Percentiles rank a stretch among this genome's conserved stretches.
phyloP scores from a whole-genome alignment of 1,140 invertebrate species.

The Saccostrea echinata region DNA sequence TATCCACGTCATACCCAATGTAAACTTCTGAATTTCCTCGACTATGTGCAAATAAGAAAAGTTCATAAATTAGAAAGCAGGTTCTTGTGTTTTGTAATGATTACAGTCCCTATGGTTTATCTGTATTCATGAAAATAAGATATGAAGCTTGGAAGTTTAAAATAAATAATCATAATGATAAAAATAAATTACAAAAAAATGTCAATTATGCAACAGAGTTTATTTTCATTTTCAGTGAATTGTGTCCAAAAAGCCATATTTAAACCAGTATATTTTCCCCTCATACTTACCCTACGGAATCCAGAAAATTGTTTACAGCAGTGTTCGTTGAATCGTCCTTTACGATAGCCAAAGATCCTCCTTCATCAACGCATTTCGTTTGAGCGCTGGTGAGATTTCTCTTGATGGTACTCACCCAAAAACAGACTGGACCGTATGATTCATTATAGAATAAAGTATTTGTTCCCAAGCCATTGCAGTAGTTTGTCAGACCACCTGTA shows the following conservation, averaged over 20 bases:
- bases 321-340: not conserved
- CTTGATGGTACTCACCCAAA: not conserved
- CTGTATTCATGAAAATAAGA: too few species aligned
- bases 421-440: not conserved
- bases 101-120: too few species aligned
- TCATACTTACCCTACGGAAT: not conserved
- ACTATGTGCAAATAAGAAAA: not conserved
- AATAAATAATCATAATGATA: too few species aligned
- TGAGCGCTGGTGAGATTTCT: not conserved
- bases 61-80: not conserved
- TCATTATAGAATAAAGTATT: not conserved
- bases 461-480: not conserved
- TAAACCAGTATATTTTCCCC: too few species aligned
- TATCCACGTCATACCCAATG: slow-evolving; percentile 15
- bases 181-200: too few species aligned
- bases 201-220: too few species aligned
- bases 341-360: not conserved
- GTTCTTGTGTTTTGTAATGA: too few species aligned
- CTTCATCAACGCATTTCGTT: not conserved
- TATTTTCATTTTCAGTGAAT: too few species aligned
- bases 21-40: not conserved
- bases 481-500: not conserved
- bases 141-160: too few species aligned
- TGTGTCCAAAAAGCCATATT: too few species aligned
- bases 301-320: not conserved